Evolutionary conservation across 2,888 invertebrate genomes (phyloP).

Genomic region (Coleophora flavipennella): DNA sequence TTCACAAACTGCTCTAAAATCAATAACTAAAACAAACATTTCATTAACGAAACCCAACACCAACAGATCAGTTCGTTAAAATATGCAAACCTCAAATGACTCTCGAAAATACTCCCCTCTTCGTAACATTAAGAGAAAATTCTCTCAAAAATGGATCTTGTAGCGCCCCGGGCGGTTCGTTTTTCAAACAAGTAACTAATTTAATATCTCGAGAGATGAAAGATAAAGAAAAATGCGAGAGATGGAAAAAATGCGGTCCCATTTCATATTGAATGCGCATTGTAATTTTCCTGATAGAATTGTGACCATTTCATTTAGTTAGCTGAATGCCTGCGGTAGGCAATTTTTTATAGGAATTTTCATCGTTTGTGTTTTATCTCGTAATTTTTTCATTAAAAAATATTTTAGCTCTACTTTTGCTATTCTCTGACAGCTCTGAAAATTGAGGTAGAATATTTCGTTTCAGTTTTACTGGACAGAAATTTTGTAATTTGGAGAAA

Average conservation of each 20-base stretch:
- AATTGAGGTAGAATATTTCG: too few relatives aligned
- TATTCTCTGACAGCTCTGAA: too few relatives aligned
- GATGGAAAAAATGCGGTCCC: not conserved
- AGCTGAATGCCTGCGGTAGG: not conserved
- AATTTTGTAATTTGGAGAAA: too few relatives aligned
- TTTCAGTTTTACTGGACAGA: too few relatives aligned
- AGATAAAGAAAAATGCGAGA: not conserved
- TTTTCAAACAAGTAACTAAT: slow-evolving; percentile 4
- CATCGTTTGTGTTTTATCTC: too few relatives aligned
- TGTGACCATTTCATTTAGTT: too few relatives aligned
- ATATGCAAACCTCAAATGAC: not conserved
- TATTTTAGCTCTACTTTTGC: too few relatives aligned
- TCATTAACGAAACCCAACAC: not conserved
- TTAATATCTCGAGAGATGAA: slow-evolving; percentile 2
- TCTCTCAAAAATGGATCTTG: not conserved
- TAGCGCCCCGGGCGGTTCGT: not conserved
- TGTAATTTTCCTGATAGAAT: not conserved
- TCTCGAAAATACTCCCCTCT: not conserved
- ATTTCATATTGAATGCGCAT: slow-evolving; percentile 1
- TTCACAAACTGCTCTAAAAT: too few relatives aligned
- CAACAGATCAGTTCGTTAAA: not conserved
- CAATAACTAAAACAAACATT: too few relatives aligned
- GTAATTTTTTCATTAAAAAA: too few relatives aligned
- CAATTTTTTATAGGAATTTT: too few relatives aligned
- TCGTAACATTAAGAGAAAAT: not conserved